Evolutionary conservation across 2,797 vertebrate species (phyloP).

Genomic region (Spinibarbus caldwelli): DNA sequence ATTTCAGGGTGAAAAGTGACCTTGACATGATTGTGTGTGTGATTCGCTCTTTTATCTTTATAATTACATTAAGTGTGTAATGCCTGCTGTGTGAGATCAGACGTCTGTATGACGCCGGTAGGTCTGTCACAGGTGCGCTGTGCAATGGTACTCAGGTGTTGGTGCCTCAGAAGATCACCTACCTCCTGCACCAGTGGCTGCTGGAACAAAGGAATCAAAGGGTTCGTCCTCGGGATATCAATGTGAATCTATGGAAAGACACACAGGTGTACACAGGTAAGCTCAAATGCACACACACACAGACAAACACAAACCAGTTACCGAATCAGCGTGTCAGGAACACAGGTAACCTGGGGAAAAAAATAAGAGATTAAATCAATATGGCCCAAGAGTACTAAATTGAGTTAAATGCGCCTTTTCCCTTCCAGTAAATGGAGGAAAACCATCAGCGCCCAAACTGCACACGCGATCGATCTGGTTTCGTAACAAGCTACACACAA

Average conservation of each 20-base stretch:
- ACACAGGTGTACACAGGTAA: slow-evolving; percentile 19
- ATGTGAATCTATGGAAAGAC: slow-evolving; percentile 89
- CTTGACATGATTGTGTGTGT: not conserved
- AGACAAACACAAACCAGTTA: not conserved
- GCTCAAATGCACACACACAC: not conserved
- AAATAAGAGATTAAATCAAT: slow-evolving; percentile 51
- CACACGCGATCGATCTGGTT: slow-evolving; percentile 44
- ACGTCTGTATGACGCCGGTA: not conserved
- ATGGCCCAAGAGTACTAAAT: slow-evolving; percentile 45
- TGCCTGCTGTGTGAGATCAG: slow-evolving; percentile 4
- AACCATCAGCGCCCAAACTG: slow-evolving; percentile 54
- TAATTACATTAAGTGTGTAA: not conserved
- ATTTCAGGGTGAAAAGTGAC: not conserved
- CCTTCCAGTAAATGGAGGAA: slow-evolving; percentile 54
- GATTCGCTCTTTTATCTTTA: not conserved
- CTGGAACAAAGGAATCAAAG: slow-evolving; percentile 97
- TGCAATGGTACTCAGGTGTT: not conserved
- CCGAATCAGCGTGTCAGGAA: slow-evolving; percentile 29
- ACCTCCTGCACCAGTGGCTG: slow-evolving; percentile 97
- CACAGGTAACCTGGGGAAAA: slow-evolving; percentile 42
- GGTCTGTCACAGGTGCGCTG: slow-evolving; percentile 12
- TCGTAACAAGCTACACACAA: slow-evolving; percentile 45
- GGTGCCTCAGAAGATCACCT: slow-evolving; percentile 61
- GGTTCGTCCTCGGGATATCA: slow-evolving; percentile 98
- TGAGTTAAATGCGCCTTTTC: slow-evolving; percentile 52